phyloP scores from a whole-genome alignment of 2,888 invertebrate species.

The Phytoseiulus persimilis region DNA sequence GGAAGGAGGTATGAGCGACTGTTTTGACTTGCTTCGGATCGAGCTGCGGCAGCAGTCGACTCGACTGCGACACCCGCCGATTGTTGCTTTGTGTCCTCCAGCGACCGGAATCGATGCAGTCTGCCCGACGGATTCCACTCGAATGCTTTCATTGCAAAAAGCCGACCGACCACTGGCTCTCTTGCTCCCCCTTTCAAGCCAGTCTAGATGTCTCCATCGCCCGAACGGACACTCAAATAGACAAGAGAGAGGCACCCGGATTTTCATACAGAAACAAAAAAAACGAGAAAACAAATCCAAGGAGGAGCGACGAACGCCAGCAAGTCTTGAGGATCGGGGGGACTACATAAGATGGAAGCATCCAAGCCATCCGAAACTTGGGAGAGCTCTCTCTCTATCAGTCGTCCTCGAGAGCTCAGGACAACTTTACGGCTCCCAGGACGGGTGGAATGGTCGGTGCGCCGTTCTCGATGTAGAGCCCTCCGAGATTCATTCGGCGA shows the following conservation, averaged over 20 bases:
- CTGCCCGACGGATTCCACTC: neutral
- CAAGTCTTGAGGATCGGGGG: neutral
- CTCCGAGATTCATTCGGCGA: neutral
- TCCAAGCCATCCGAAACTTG: neutral
- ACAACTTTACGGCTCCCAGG: neutral
- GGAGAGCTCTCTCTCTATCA: neutral
- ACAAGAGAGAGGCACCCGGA: neutral
- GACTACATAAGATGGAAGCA: neutral
- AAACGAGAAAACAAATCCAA: neutral
- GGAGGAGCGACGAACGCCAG: neutral
- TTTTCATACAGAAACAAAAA: neutral
- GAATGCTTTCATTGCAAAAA: neutral
- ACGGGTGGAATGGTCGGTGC: neutral
- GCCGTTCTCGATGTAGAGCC: neutral
- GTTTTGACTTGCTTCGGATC: neutral
- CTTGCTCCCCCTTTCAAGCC: neutral
- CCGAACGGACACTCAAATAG: neutral
- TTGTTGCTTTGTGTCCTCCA: neutral
- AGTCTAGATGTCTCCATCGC: neutral
- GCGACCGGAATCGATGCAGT: neutral
- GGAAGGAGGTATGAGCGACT: neutral
- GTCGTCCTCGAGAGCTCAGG: neutral
- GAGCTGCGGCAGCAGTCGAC: neutral
- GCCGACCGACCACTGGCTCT: neutral
- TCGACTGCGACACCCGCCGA: neutral